Base-by-base conservation (phyloP, 2,113 vertebrate genomes). In the Percina caprodes region DNA sequence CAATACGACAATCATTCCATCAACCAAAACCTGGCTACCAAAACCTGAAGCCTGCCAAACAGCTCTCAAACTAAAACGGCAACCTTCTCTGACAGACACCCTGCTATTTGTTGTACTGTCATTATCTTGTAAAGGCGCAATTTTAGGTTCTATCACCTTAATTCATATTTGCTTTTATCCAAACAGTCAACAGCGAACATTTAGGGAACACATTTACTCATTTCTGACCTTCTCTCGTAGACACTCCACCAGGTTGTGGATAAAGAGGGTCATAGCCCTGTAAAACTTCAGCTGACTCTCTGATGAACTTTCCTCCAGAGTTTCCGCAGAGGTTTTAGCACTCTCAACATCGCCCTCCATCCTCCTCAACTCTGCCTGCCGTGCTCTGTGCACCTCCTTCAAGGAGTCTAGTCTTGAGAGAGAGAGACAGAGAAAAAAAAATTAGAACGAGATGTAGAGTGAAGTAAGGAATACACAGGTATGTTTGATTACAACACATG, bases 211-310 rank as follows among this genome's bases (percentile, higher is more conserved):
- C 5, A 59, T 54, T 24, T 6, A 30, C 33, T 69, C 0, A 56
- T 69, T 39, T 42, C 77, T 39, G 84, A 99, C 98, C 90, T 99
- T 99, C 94, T 99, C 97, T 84, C 93, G 96, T 48, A 99, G 94
- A 93, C 97, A 99, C 83, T 97, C 96, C 77, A 97, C 92, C 90
- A 99, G 90, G 91, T 97, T 98, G 87, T 96, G 95, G 39, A 92
- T 85, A 0, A 96, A 99, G 26, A 90, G 83, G 52, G 95, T 96
- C 96, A 97, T 97, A 82, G 79, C 78, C 61, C 95, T 96, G 91
- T 97, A 99, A 93, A 98, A 99, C 80, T 79, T 95, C 65, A 97
- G 96, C 90, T 95, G 95, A 23, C 85, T 77, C 78, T 96, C 92
- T 39, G 95, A 92, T 0, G 95, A 92, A 58, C 92, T 83, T 55